Evolutionary conservation across 1,140 invertebrate species (phyloP).

Genomic region (Globodera rostochiensis): DNA sequence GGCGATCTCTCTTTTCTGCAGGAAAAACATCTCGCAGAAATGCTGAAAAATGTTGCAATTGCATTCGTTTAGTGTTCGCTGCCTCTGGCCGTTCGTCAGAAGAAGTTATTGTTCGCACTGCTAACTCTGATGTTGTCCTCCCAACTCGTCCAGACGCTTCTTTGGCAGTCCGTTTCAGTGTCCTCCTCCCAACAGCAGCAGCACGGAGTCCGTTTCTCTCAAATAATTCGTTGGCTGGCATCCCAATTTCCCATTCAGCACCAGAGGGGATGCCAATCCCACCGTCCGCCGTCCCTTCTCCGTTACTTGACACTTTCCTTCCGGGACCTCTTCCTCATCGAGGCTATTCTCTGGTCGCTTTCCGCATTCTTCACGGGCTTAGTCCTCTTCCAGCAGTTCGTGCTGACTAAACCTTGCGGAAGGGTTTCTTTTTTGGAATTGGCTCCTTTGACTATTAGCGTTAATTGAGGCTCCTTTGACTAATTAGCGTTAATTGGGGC

Average conservation of each 20-base stretch:
- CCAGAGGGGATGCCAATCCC: not conserved
- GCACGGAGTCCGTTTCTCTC: not conserved
- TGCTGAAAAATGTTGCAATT: too few species aligned
- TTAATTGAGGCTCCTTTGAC: not conserved
- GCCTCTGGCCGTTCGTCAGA: conserved; percentile 31
- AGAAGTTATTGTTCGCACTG: conserved; percentile 13
- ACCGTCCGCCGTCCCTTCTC: not conserved
- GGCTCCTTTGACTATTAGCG: not conserved
- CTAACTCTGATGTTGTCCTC: conserved; percentile 15
- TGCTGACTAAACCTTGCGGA: conserved; percentile 21
- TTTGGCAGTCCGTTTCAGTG: conserved; percentile 18
- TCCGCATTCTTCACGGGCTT: conserved; percentile 14
- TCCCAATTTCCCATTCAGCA: not conserved
- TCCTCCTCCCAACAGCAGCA: not conserved
- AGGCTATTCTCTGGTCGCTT: conserved; percentile 12
- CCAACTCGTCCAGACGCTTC: conserved; percentile 7
- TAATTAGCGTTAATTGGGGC: not conserved
- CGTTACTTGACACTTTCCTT: conserved; percentile 19
- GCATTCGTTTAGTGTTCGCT: conserved; percentile 28
- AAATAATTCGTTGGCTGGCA: not conserved
- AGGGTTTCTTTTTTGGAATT: not conserved
- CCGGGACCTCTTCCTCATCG: conserved; percentile 20
- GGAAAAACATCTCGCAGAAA: not conserved
- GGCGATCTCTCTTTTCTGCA: too few species aligned
- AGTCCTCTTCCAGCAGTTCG: conserved; percentile 20